Conservation (phyloP, 2,888 invertebrate genomes). For the Mongoloraphidia duomilia region DNA sequence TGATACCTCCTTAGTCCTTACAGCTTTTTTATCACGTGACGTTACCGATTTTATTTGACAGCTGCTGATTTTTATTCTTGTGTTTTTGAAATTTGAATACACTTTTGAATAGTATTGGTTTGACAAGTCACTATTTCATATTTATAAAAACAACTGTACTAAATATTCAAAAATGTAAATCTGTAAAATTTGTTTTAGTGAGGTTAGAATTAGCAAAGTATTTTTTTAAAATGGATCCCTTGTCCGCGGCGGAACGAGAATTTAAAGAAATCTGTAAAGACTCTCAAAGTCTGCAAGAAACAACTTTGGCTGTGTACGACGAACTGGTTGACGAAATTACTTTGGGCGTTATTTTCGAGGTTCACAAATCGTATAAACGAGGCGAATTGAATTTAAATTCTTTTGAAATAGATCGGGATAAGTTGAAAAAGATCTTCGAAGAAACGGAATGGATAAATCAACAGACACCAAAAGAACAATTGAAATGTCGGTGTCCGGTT, state of each 20-base stretch:
- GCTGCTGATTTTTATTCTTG: too few relatives aligned
- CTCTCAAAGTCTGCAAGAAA: slow-evolving; percentile 1
- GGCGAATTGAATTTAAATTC: slow-evolving; percentile 3
- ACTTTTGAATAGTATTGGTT: too few relatives aligned
- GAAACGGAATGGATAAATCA: background rate
- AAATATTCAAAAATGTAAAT: too few relatives aligned
- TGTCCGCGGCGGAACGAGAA: background rate
- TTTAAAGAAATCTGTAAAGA: slow-evolving; percentile 1
- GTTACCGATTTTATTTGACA: too few relatives aligned
- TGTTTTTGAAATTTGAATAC: too few relatives aligned
- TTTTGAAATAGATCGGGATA: background rate
- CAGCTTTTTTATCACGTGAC: too few relatives aligned
- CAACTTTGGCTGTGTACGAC: slow-evolving; percentile 1
- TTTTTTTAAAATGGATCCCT: too few relatives aligned
- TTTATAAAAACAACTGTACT: too few relatives aligned
- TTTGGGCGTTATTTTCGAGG: slow-evolving; percentile 3
- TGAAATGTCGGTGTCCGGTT: slow-evolving; percentile 1
- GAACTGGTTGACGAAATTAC: slow-evolving; percentile 5
- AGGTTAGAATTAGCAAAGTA: too few relatives aligned
- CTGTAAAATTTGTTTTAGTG: too few relatives aligned
- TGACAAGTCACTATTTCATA: too few relatives aligned
- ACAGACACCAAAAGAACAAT: background rate
- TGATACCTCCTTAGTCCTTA: too few relatives aligned
- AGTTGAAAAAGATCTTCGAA: background rate
- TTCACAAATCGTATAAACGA: slow-evolving; percentile 4